phyloP scores from a whole-genome alignment of 2,113 vertebrate species.

The Hypomesus transpacificus region DNA sequence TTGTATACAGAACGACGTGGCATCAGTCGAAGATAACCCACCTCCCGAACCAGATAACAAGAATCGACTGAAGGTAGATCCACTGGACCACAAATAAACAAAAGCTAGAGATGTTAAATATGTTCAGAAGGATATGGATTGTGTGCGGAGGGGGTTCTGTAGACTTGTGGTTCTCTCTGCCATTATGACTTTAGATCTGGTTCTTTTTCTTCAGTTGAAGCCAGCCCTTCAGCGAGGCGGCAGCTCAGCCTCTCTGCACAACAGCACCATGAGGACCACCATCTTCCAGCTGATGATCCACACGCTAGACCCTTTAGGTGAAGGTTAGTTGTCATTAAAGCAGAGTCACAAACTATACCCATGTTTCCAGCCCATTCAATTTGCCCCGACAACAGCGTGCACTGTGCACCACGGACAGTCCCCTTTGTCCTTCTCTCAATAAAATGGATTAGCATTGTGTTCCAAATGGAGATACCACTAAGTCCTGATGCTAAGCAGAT shows the following conservation, averaged over 20 bases:
- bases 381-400: constrained; percentile 4
- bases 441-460: constrained; percentile 79
- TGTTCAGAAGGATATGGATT: no score
- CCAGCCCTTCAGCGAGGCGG: constrained; percentile 81
- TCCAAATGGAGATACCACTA: constrained; percentile 69
- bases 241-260: constrained; percentile 90
- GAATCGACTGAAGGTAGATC: constrained; percentile 79
- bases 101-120: background rate
- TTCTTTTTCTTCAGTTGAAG: constrained; percentile 70
- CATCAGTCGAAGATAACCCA: constrained; percentile 54
- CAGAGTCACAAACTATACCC: background rate
- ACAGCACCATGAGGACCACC: constrained; percentile 89
- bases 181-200: background rate
- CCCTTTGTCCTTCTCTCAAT: constrained; percentile 70
- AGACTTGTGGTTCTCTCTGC: background rate
- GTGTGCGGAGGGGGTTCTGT: background rate
- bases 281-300: constrained; percentile 93
- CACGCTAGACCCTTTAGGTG: constrained; percentile 87
- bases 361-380: background rate
- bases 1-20: constrained; percentile 67
- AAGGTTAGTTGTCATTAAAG: constrained; percentile 76
- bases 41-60: constrained; percentile 63
- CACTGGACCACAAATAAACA: background rate
- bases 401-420: constrained; percentile 21
- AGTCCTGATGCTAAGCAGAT: constrained; percentile 83